Base-by-base conservation (phyloP, 2,888 invertebrate genomes). In the Stegophylla sp. region DNA sequence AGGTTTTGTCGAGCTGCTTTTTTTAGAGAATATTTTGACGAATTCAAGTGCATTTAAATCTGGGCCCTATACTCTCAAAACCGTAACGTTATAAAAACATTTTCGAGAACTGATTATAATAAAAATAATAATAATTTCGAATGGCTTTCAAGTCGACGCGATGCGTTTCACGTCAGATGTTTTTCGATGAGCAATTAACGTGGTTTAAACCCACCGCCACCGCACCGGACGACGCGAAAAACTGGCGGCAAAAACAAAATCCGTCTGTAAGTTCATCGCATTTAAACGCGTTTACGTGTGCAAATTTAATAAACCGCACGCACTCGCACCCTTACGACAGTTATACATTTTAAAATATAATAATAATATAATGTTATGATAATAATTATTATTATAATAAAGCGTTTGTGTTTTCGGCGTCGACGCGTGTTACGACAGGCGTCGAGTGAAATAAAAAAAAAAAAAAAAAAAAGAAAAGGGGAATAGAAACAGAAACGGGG, bases 271-370 rank as follows among this genome's bases (percentile, higher is more conserved):
- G 48, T 67, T 45, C 28, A 67, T 67, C 56, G 53, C 20, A 56
- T 72, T 72, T 56, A 20, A 72, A 72, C 56, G 72, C 23, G 56
- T 56, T 72, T 72, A 72, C 72, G 56, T 72, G 72, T 53, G 34
- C 71, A 48, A 67, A 67, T 67, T 67, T 72, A 72, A 56, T 56
- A 72, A 72, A 56, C 53, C 10, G 45, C 45, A 12, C 45, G 26
- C 26, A 48, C 17, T 17, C 45, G 4, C 45, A 26, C n/a, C 12
- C 34, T 41, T 28, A 66, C 43, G 34, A n/a, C 43, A 28, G 26
- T 61, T 59, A 26, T 26, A 26, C 23, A 12, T 12, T 13, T 56
- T 23, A 13, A 13, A n/a, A n/a, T n/a, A n/a, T n/a, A n/a, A n/a
- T n/a, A n/a, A n/a, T n/a, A n/a, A n/a, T n/a, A n/a, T n/a, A n/a